These are phyloP conservation scores for Antheraea pernyi DNA, from an alignment of 1,140 invertebrate species.

Conservation along the genomic window DNA sequence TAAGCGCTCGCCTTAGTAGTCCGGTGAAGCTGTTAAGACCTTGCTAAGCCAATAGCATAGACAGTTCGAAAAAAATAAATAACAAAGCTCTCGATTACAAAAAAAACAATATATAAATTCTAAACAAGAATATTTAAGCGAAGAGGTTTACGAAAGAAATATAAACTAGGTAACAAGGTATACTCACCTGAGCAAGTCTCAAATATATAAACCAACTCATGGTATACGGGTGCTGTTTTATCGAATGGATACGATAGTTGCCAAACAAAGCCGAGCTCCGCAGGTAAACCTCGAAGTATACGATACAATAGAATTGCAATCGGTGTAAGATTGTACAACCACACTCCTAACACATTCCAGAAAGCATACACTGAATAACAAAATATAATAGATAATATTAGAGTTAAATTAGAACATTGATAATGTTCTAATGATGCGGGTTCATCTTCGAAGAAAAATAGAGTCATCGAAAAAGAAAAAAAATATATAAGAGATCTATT, in stretches of 20 bases:
- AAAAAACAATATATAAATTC: too few species aligned
- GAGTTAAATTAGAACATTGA: too few species aligned
- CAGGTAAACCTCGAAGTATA: constrained; percentile 34
- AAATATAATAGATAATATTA: too few species aligned
- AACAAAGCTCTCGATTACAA: too few species aligned
- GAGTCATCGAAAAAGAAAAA: too few species aligned
- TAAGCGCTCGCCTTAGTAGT: too few species aligned
- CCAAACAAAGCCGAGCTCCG: constrained; percentile 56
- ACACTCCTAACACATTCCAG: constrained; percentile 57
- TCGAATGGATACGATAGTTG: constrained; percentile 61
- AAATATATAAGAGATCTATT: too few species aligned
- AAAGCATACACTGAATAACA: constrained; percentile 50
- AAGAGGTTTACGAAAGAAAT: background rate
- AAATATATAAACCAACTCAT: constrained; percentile 50
- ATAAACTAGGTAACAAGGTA: background rate
- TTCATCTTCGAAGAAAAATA: too few species aligned
- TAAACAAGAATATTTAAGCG: background rate
- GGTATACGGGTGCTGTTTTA: constrained; percentile 48
- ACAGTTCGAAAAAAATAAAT: too few species aligned
- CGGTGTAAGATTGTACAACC: constrained; percentile 58
- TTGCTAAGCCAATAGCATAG: too few species aligned
- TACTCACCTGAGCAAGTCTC: constrained; percentile 52
- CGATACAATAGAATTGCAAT: constrained; percentile 47
- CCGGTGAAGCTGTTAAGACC: too few species aligned
- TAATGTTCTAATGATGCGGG: too few species aligned